phyloP scores from a whole-genome alignment of 2,113 vertebrate genomes.

The Macrotis lagotis region DNA sequence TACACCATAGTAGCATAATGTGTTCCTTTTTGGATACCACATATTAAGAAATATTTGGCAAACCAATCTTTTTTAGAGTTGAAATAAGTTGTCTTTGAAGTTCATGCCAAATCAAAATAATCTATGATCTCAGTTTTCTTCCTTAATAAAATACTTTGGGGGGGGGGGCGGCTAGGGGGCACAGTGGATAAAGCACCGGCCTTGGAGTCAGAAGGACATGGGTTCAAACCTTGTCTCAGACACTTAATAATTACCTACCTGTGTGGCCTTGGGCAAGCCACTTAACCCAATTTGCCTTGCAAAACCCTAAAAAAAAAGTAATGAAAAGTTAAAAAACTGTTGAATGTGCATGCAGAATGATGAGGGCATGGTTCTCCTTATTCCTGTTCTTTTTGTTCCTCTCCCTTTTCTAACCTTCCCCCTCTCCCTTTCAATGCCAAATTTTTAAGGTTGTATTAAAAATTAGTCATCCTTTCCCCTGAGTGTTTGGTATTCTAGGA shows the following conservation, averaged over 20 bases:
- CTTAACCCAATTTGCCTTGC: no score
- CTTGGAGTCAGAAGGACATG: no score
- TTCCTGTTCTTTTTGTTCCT: background rate
- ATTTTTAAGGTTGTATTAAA: background rate
- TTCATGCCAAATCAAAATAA: background rate
- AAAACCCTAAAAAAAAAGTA: no score
- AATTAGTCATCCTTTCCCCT: background rate
- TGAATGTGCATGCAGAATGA: background rate
- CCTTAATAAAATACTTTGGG: background rate
- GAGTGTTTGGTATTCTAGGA: background rate
- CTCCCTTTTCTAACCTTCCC: background rate
- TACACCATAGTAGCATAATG: background rate
- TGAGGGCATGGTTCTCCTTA: background rate
- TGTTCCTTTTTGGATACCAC: background rate
- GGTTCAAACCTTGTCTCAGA: no score
- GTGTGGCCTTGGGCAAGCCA: no score
- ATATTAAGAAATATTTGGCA: background rate
- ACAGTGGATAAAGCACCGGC: no score
- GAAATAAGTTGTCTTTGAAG: background rate
- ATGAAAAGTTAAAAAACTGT: conserved; percentile 40
- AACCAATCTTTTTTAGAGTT: background rate
- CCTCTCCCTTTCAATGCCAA: background rate
- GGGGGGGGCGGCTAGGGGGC: no score
- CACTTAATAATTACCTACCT: no score
- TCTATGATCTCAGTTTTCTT: background rate